Conservation (phyloP, 2,888 invertebrate genomes). For the Scotopteryx bipunctaria region DNA sequence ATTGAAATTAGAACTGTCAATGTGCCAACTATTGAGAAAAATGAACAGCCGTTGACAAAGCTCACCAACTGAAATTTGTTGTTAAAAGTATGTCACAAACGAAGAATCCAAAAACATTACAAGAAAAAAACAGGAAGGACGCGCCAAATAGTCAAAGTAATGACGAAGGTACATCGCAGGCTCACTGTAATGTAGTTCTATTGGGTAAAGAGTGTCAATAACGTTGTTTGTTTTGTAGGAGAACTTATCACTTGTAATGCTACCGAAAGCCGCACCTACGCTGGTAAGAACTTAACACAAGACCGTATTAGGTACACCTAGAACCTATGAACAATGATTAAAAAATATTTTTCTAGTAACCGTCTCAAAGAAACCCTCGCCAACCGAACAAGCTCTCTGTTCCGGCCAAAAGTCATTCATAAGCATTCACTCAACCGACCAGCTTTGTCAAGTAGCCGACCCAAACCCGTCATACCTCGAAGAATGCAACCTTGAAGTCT, state of each 20-base stretch:
- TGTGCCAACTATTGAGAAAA: constrained; percentile 60
- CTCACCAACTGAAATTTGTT: constrained; percentile 77
- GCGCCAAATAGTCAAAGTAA: constrained; percentile 50
- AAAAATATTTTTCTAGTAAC: constrained; percentile 59
- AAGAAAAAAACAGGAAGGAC: constrained; percentile 66
- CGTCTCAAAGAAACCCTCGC: constrained; percentile 68
- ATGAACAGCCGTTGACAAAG: constrained; percentile 75
- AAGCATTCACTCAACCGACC: constrained; percentile 78
- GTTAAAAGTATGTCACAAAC: constrained; percentile 78
- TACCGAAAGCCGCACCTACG: constrained; percentile 65
- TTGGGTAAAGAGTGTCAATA: constrained; percentile 6
- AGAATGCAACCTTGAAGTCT: constrained; percentile 74
- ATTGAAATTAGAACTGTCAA: constrained; percentile 71
- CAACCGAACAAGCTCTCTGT: constrained; percentile 55
- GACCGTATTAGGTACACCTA: background rate
- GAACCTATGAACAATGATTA: no score
- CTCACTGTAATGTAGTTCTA: background rate
- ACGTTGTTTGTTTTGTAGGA: constrained; percentile 53
- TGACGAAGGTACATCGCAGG: constrained; percentile 58
- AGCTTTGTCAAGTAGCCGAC: constrained; percentile 68
- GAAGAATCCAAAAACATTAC: constrained; percentile 72
- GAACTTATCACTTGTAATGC: constrained; percentile 56
- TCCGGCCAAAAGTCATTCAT: constrained; percentile 74
- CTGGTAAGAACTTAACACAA: constrained; percentile 52
- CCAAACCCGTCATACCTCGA: constrained; percentile 56